A percentile compares a stretch with the other conserved stretches of the same genome.
Conservation (phyloP, 2,113 vertebrate genomes). For the Strix aluco region DNA sequence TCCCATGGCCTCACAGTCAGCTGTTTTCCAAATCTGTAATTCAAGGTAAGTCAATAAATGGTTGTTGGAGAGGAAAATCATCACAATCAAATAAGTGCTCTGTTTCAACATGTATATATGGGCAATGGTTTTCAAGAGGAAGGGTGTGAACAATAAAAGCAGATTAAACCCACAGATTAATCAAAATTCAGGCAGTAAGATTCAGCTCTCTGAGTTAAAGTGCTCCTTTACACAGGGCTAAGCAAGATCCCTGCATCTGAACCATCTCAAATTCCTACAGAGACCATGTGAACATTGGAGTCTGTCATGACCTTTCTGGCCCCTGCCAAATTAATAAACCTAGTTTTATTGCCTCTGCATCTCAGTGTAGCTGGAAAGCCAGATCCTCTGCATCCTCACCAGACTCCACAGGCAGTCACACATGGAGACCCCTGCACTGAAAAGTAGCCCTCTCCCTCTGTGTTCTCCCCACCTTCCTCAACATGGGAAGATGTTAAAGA, state of each 20-base stretch:
- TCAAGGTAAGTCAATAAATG: slow-evolving; percentile 29
- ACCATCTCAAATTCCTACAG: not conserved
- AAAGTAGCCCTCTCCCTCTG: not conserved
- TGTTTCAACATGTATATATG: not conserved
- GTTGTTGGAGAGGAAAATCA: slow-evolving; percentile 1
- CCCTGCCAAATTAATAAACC: not conserved
- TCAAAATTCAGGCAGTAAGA: not conserved
- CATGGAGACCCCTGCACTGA: not conserved
- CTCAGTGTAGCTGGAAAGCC: not conserved
- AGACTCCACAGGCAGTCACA: not conserved
- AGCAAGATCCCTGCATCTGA: not conserved
- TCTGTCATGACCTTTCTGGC: not conserved
- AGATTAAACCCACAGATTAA: not conserved
- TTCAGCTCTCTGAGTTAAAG: not conserved
- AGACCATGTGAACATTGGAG: not conserved
- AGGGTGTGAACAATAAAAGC: not conserved
- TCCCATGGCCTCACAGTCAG: not conserved
- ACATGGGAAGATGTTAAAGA: not conserved
- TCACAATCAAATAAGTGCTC: not conserved
- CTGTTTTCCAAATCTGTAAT: slow-evolving; percentile 19
- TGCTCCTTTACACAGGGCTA: not conserved
- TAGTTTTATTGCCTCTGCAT: not conserved
- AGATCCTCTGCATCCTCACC: not conserved
- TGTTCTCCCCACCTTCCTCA: not conserved
- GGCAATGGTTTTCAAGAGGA: not conserved